Percentiles rank a stretch among this genome's conserved stretches.
These are phyloP conservation scores for Fabriciana adippe DNA, from an alignment of 2,888 invertebrate genomes.

Conservation along the genomic window DNA sequence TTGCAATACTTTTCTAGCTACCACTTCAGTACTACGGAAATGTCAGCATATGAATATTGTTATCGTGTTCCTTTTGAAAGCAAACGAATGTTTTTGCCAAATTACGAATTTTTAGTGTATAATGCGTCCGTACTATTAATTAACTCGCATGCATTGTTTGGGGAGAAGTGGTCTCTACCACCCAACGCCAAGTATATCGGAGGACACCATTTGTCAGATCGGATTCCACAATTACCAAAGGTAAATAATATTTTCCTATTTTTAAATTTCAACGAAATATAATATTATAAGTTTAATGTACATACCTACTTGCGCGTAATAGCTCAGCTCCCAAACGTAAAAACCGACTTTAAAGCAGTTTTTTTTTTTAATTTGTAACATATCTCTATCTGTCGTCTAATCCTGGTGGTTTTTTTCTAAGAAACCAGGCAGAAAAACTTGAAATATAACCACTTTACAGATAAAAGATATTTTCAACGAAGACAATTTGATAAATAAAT, in stretches of 20 bases:
- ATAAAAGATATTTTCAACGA: too few relatives aligned
- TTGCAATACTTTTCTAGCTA: constrained; percentile 45
- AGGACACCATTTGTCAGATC: constrained; percentile 55
- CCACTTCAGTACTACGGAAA: constrained; percentile 50
- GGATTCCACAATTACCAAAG: constrained; percentile 47
- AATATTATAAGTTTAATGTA: too few relatives aligned
- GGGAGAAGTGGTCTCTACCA: constrained; percentile 53
- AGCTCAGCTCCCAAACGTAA: too few relatives aligned
- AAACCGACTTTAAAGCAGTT: too few relatives aligned
- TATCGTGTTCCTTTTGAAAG: constrained; percentile 48
- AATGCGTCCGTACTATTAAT: constrained; percentile 55
- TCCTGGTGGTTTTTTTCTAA: too few relatives aligned
- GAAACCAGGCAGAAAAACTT: too few relatives aligned
- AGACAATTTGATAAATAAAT: too few relatives aligned
- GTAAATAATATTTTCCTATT: constrained; percentile 39
- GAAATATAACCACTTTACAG: too few relatives aligned
- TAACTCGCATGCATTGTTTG: constrained; percentile 57
- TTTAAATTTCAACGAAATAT: too few relatives aligned
- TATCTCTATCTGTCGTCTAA: too few relatives aligned
- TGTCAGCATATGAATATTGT: constrained; percentile 50
- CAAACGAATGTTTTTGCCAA: constrained; percentile 48
- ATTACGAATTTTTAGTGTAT: constrained; percentile 51
- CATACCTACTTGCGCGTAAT: too few relatives aligned
- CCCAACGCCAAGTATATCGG: constrained; percentile 55
- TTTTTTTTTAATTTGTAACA: too few relatives aligned